Evolutionary conservation across 1,140 invertebrate genomes (phyloP).

Genomic region (Sminthurides bifidus): DNA sequence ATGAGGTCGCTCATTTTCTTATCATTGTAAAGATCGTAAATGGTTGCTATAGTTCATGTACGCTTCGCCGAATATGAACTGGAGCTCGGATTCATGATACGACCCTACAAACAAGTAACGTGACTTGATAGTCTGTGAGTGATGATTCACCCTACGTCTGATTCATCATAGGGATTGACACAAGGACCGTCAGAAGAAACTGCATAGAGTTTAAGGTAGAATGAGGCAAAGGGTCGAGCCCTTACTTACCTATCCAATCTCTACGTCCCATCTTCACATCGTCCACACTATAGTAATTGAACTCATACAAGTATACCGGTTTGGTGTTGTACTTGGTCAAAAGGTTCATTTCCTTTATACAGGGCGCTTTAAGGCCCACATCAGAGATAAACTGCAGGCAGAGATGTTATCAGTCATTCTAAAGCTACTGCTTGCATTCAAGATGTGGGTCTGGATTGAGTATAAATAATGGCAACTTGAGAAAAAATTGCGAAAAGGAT

Average conservation of each 20-base stretch:
- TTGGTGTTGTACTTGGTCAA: slow-evolving; percentile 29
- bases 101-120: slow-evolving; percentile 32
- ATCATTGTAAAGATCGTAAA: slow-evolving; percentile 35
- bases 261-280: slow-evolving; percentile 33
- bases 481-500: not conserved
- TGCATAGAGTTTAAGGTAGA: not conserved
- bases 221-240: not conserved
- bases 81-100: slow-evolving; percentile 38
- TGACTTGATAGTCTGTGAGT: not conserved
- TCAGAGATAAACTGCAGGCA: slow-evolving; percentile 34
- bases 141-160: not conserved
- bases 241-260: slow-evolving; percentile 36
- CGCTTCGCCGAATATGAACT: slow-evolving; percentile 37
- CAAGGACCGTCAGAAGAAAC: too few species aligned
- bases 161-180: not conserved
- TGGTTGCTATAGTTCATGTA: slow-evolving; percentile 36
- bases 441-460: not conserved
- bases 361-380: slow-evolving; percentile 36
- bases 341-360: slow-evolving; percentile 34
- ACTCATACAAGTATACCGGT: slow-evolving; percentile 34
- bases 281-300: slow-evolving; percentile 34
- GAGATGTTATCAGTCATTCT: too few species aligned
- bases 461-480: not conserved
- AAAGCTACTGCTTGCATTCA: not conserved
- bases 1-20: slow-evolving; percentile 37